Conservation (phyloP, 2,113 vertebrate species). For the Neolamprologus variostigma region DNA sequence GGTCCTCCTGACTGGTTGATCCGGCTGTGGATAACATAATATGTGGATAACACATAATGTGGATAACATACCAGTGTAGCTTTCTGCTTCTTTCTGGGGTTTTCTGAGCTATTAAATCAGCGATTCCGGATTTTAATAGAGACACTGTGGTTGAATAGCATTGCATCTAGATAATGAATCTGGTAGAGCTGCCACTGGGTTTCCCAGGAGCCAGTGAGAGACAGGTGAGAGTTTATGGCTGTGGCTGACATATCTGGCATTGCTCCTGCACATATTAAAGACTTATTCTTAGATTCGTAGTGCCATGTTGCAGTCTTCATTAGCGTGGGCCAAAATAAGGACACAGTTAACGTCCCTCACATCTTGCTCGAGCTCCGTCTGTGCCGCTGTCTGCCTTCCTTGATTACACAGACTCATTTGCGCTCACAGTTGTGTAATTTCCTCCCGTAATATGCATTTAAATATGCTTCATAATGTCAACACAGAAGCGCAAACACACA, state of each 20-base stretch:
- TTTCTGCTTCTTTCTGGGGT: background rate
- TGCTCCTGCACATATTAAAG: background rate
- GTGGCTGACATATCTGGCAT: background rate
- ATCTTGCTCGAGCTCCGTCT: background rate
- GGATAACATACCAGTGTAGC: background rate
- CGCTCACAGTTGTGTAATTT: background rate
- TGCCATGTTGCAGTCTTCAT: background rate
- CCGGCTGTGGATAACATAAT: background rate
- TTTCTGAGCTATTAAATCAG: background rate
- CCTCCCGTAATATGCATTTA: background rate
- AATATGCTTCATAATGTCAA: background rate
- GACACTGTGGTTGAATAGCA: background rate
- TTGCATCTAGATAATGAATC: background rate
- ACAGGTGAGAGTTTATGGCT: background rate
- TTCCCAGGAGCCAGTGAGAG: background rate
- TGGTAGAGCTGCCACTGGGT: background rate
- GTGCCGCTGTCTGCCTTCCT: background rate
- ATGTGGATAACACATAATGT: background rate
- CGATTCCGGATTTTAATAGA: background rate
- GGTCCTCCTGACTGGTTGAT: background rate
- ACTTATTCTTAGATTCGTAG: background rate
- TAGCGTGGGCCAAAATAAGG: background rate
- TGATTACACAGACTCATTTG: background rate
- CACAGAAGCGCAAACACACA: background rate
- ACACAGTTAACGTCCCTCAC: background rate